Evolutionary conservation across 2,888 invertebrate genomes (phyloP).

Genomic region (Tenthredo distinguenda): DNA sequence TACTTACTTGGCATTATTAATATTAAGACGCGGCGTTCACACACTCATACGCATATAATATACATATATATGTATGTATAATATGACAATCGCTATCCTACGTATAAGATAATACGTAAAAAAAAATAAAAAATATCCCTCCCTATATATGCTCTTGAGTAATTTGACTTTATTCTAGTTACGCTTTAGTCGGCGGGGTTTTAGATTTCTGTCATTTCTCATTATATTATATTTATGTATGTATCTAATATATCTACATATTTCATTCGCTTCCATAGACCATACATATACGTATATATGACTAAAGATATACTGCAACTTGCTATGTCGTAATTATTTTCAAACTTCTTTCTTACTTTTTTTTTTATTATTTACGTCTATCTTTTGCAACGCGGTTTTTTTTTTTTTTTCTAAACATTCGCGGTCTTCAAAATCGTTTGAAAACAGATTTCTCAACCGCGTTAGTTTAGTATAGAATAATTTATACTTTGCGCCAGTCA

Average conservation of each 20-base stretch:
- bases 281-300: too few species aligned
- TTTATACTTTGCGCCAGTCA: too few species aligned
- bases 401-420: neutral
- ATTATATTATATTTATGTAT: neutral
- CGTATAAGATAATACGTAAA: neutral
- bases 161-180: conserved; percentile 32
- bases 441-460: neutral
- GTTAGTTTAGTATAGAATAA: neutral
- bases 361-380: neutral
- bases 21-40: conserved; percentile 2
- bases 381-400: neutral
- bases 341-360: neutral
- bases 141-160: neutral
- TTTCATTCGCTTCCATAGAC: neutral
- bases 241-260: neutral
- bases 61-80: neutral
- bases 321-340: neutral
- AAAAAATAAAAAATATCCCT: neutral
- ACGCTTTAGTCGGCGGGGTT: neutral
- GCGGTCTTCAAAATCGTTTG: neutral
- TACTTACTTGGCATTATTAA: conserved; percentile 10
- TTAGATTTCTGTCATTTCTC: conserved; percentile 11
- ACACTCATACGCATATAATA: neutral
- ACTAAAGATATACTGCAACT: neutral
- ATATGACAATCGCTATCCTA: neutral